Conservation (phyloP, 30 jellyfish, hydroid and myxozoan genomes). For the Aurelia aurita region DNA sequence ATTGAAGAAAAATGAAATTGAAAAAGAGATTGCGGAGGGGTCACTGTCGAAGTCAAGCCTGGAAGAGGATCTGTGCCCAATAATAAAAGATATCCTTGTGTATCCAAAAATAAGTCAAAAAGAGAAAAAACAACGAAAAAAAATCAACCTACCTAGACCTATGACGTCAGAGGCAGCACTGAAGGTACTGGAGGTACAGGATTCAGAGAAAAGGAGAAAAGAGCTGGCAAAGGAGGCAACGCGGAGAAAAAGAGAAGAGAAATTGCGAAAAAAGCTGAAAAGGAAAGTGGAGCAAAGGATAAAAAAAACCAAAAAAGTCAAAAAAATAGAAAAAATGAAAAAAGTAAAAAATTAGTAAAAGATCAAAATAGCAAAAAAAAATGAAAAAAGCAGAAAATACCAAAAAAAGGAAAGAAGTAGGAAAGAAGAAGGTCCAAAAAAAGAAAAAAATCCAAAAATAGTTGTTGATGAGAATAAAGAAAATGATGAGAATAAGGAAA, state of each 20-base stretch:
- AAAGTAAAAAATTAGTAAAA: background rate
- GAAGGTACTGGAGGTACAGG: slow-evolving; percentile 21
- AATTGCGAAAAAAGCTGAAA: no score
- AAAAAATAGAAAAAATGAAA: no score
- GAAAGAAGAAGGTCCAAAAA: no score
- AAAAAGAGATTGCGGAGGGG: background rate
- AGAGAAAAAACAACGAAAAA: background rate
- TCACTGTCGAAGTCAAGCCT: background rate
- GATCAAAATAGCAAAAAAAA: background rate
- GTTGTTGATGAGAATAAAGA: no score
- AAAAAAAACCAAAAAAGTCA: no score
- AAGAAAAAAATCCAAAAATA: no score
- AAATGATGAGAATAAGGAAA: no score
- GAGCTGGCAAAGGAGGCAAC: no score
- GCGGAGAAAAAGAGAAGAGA: no score
- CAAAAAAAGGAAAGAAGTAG: no score
- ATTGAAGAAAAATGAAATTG: background rate
- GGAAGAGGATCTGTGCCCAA: slow-evolving; percentile 13
- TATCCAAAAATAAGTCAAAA: background rate
- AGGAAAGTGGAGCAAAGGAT: no score
- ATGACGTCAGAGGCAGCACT: slow-evolving; percentile 11
- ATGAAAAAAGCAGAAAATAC: background rate
- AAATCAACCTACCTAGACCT: slow-evolving; percentile 13
- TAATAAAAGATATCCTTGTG: background rate
- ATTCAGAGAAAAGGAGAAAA: background rate